Conservation (phyloP, 2,113 vertebrate genomes). For the Butorides virescens region DNA sequence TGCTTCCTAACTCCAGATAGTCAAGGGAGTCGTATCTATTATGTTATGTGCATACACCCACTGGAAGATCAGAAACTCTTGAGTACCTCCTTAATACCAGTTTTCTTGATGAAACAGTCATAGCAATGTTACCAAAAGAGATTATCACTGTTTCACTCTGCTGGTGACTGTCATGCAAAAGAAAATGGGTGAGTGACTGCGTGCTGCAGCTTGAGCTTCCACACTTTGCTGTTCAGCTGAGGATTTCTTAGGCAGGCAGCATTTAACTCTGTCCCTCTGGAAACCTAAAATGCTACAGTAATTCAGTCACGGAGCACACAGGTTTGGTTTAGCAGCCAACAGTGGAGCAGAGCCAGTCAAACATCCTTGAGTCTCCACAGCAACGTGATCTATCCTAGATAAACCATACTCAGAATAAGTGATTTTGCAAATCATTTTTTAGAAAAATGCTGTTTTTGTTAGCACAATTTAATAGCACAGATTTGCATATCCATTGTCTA, state of each 20-base stretch:
- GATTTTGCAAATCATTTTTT: background rate
- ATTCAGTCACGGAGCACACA: background rate
- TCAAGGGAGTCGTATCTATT: background rate
- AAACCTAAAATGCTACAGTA: background rate
- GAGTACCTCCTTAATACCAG: background rate
- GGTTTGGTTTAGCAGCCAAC: background rate
- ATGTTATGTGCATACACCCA: background rate
- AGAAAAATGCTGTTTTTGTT: background rate
- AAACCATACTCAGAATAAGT: background rate
- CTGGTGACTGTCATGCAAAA: background rate
- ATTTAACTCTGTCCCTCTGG: background rate
- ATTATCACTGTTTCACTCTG: background rate
- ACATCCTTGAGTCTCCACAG: constrained; percentile 6
- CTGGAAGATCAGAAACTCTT: background rate
- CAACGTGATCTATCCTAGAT: background rate
- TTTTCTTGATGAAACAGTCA: background rate
- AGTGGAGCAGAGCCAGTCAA: background rate
- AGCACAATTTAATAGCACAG: background rate
- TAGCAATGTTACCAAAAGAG: background rate
- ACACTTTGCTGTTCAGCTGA: background rate
- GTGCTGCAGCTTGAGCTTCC: background rate
- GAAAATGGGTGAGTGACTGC: background rate
- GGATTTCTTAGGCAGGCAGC: background rate
- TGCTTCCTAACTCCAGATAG: background rate
- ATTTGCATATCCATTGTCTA: background rate